These are phyloP conservation scores for Silurus aristotelis DNA, from an alignment of 2,797 vertebrate genomes.

Conservation along the genomic window DNA sequence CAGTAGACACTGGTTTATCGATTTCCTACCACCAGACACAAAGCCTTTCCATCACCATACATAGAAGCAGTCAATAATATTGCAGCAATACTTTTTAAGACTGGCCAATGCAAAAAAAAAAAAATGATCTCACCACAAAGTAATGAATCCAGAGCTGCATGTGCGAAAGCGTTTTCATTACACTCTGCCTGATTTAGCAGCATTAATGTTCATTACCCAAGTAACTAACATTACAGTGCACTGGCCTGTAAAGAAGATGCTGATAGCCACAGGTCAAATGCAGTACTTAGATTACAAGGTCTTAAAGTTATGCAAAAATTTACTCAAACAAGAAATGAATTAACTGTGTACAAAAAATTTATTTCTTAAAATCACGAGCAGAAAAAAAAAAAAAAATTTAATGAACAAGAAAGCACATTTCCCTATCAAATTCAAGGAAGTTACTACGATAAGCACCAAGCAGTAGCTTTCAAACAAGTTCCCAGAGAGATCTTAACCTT, in stretches of 20 bases:
- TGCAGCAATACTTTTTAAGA: neutral
- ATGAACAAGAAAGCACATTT: neutral
- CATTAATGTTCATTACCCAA: conserved; percentile 8
- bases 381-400: too few species aligned
- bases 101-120: neutral
- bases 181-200: conserved; percentile 40
- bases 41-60: neutral
- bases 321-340: neutral
- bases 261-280: neutral
- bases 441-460: neutral
- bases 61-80: neutral
- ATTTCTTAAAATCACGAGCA: too few species aligned
- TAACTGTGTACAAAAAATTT: too few species aligned
- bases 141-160: conserved; percentile 27
- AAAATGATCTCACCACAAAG: conserved; percentile 33
- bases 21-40: neutral
- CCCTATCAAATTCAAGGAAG: neutral
- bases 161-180: conserved; percentile 46
- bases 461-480: neutral
- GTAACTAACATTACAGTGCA: neutral
- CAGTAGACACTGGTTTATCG: neutral
- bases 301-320: neutral
- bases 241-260: neutral
- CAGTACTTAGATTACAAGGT: neutral
- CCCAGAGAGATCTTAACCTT: neutral